These are phyloP conservation scores for Fopius arisanus DNA, from an alignment of 1,140 invertebrate genomes.

Conservation along the genomic window DNA sequence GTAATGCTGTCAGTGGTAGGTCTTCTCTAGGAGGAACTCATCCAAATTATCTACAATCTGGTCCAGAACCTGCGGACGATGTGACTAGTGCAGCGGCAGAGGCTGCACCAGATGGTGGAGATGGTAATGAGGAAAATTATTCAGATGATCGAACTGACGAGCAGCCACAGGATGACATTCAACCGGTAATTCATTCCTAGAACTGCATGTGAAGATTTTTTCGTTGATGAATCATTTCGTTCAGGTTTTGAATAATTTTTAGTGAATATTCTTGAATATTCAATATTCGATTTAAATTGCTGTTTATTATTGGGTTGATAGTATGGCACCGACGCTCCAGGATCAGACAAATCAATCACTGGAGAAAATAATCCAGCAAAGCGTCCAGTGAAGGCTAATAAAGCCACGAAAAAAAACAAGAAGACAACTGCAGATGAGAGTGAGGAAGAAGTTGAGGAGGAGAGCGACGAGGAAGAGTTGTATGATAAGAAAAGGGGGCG, in stretches of 20 bases:
- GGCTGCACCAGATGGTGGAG: conserved; percentile 38
- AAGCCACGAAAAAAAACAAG: conserved; percentile 30
- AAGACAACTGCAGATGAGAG: neutral
- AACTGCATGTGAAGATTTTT: neutral
- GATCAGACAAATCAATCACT: conserved; percentile 29
- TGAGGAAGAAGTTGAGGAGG: conserved; percentile 38
- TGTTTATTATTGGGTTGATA: neutral
- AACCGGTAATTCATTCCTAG: conserved; percentile 18
- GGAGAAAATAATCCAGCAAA: conserved; percentile 22
- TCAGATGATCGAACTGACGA: conserved; percentile 17
- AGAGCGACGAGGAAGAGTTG: conserved; percentile 40
- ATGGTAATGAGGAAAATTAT: conserved; percentile 26
- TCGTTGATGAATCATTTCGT: too few relatives aligned
- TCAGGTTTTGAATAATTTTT: too few relatives aligned
- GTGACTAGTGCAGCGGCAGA: conserved; percentile 50
- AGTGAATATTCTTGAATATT: too few relatives aligned
- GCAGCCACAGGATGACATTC: conserved; percentile 20
- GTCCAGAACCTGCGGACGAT: conserved; percentile 46
- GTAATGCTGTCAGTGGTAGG: conserved; percentile 52
- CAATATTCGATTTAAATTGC: neutral
- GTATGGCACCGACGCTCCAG: conserved; percentile 21
- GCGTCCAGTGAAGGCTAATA: conserved; percentile 28
- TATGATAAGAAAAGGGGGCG: conserved; percentile 41
- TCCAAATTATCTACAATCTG: conserved; percentile 35
- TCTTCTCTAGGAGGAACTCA: conserved; percentile 47